These are phyloP conservation scores for Camponotus floridanus DNA, from an alignment of 1,140 invertebrate species.

Conservation along the genomic window DNA sequence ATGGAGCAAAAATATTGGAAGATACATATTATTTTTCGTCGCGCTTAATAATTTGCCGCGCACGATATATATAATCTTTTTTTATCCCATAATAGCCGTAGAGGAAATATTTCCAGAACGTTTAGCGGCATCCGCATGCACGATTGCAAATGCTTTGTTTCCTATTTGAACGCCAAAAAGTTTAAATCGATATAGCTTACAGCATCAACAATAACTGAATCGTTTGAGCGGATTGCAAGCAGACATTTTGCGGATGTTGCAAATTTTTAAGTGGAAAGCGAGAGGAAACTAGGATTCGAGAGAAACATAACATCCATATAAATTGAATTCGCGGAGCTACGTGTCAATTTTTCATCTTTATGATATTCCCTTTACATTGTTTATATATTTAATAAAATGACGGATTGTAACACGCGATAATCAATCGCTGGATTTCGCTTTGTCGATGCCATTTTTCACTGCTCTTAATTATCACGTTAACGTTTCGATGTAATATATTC, in stretches of 20 bases:
- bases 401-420: not conserved
- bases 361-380: constrained; percentile 16
- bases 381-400: constrained; percentile 2
- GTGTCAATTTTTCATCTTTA: constrained; percentile 3
- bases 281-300: not conserved
- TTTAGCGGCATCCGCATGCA: not conserved
- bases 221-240: not conserved
- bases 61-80: not conserved
- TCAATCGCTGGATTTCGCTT: not conserved
- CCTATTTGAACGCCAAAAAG: constrained; percentile 20
- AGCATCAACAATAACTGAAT: not conserved
- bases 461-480: not conserved
- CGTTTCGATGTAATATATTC: constrained; percentile 1
- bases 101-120: constrained; percentile 29
- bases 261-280: not conserved
- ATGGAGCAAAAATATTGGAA: not conserved
- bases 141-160: not conserved
- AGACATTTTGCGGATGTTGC: not conserved
- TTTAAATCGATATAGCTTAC: constrained; percentile 17
- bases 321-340: constrained; percentile 1
- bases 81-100: not conserved
- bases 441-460: not conserved
- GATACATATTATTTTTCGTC: not conserved
- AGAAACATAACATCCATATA: constrained; percentile 14
- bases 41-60: not conserved